Conservation (phyloP, 2,113 vertebrate species). For the Chlamydotis undulata region DNA sequence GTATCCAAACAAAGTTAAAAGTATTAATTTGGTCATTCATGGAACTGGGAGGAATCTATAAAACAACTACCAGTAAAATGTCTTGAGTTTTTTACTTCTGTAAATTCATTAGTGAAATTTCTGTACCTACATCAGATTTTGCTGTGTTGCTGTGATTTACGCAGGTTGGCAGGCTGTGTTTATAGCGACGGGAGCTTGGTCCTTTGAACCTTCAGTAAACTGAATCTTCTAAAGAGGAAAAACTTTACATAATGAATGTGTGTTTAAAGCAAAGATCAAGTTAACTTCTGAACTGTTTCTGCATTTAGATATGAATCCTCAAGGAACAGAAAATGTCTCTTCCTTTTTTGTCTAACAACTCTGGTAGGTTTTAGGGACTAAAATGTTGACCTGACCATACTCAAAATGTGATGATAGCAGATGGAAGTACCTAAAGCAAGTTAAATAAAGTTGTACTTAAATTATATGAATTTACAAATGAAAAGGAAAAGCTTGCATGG, state of each 20-base stretch:
- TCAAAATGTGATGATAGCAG: neutral
- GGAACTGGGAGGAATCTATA: neutral
- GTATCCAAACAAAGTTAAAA: neutral
- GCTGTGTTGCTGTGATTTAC: neutral
- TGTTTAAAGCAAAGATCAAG: neutral
- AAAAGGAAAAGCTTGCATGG: neutral
- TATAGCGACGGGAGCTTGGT: neutral
- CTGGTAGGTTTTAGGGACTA: neutral
- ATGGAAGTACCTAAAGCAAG: neutral
- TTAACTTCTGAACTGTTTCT: neutral
- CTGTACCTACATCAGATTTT: neutral
- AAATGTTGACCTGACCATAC: neutral
- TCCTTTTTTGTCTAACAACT: neutral
- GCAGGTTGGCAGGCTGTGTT: neutral
- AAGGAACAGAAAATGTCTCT: neutral
- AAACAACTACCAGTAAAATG: neutral
- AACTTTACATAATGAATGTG: rapidly evolving
- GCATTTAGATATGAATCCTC: neutral
- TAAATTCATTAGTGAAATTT: neutral
- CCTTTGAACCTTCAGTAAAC: neutral
- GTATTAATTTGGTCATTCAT: neutral
- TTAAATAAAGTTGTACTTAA: neutral
- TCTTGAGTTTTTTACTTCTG: neutral
- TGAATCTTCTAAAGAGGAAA: neutral
- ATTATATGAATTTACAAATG: neutral